These are phyloP conservation scores for Falco columbarius DNA, from an alignment of 2,797 vertebrate species.

Conservation along the genomic window DNA sequence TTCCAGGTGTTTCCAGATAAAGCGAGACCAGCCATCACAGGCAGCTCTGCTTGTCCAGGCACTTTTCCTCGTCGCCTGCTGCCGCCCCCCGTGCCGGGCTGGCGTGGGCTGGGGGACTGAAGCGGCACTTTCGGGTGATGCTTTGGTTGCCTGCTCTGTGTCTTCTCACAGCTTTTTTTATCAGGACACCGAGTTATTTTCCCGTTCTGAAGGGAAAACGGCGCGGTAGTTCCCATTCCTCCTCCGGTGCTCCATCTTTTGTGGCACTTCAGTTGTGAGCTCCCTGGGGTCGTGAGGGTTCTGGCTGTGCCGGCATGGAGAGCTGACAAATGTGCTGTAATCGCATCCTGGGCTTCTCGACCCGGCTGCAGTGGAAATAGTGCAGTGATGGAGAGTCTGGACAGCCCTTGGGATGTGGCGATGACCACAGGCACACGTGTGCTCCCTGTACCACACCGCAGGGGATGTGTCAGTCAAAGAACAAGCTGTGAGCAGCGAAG, in stretches of 20 bases:
- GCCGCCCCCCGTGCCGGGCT: not conserved
- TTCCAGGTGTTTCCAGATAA: not conserved
- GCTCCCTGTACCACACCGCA: not conserved
- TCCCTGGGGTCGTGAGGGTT: not conserved
- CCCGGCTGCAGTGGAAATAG: not conserved
- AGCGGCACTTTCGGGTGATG: not conserved
- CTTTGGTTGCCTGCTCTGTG: not conserved
- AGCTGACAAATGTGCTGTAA: not conserved
- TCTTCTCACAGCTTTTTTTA: not conserved
- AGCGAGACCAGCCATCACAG: accelerated
- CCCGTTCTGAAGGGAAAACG: not conserved
- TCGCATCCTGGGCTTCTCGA: not conserved
- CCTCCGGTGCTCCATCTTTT: not conserved
- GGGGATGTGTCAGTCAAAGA: not conserved
- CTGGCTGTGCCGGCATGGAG: not conserved
- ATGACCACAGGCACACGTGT: not conserved
- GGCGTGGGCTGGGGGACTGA: not conserved
- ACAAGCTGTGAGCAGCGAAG: not conserved
- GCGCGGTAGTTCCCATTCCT: not conserved
- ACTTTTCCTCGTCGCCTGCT: not conserved
- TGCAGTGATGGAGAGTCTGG: not conserved
- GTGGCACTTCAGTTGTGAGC: not conserved
- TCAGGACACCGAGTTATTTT: not conserved
- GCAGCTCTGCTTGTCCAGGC: not conserved
- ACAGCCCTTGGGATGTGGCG: not conserved